These are phyloP conservation scores for Poecilia gillii DNA, from an alignment of 2,797 vertebrate species.

Conservation along the genomic window DNA sequence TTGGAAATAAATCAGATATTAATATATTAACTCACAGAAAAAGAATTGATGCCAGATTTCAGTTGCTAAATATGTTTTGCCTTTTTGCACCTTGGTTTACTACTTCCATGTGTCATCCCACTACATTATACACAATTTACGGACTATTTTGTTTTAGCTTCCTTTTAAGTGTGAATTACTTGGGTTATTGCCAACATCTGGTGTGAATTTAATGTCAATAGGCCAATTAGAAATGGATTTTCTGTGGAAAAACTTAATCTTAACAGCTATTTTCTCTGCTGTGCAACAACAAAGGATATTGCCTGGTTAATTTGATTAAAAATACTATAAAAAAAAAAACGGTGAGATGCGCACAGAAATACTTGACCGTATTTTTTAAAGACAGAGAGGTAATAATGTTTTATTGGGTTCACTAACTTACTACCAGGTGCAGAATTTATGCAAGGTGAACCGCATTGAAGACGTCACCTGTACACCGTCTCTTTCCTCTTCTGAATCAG, in stretches of 20 bases:
- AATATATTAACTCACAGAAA: not conserved
- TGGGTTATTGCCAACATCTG: not conserved
- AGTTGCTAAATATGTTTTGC: not conserved
- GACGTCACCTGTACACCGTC: constrained; percentile 30
- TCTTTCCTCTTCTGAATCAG: constrained; percentile 66
- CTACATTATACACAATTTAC: not conserved
- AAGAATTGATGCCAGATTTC: not conserved
- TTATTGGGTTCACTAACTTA: constrained; percentile 32
- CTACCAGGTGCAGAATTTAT: constrained; percentile 52
- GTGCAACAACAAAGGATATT: not conserved
- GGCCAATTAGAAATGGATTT: not conserved
- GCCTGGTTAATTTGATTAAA: not conserved
- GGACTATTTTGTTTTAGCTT: not conserved
- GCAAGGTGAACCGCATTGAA: constrained; percentile 40
- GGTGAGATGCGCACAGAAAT: constrained; percentile 18
- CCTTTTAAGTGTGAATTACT: not conserved
- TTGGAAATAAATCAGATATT: not conserved
- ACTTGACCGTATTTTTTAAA: constrained; percentile 18
- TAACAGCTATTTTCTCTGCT: not conserved
- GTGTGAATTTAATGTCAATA: not conserved
- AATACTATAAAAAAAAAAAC: constrained; percentile 19
- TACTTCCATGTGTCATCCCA: not conserved
- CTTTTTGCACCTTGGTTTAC: not conserved
- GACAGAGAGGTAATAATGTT: constrained; percentile 35
- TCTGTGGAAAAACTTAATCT: not conserved